Percentiles rank a stretch among this genome's conserved stretches.
Evolutionary conservation across 35 echinoderm and acorn worm genomes (phyloP).

Genomic region (Lytechinus variegatus): DNA sequence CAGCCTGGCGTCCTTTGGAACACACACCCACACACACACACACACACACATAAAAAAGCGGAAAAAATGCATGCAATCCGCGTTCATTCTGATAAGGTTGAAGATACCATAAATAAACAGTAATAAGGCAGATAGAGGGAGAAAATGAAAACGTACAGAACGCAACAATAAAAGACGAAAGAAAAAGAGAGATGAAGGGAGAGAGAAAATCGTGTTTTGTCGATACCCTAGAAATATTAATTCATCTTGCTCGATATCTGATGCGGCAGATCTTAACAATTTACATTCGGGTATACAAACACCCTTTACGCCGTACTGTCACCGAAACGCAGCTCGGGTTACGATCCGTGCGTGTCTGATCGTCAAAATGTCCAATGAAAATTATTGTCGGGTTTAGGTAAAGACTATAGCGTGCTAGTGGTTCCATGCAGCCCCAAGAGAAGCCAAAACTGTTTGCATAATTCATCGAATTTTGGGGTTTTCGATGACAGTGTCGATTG

Average conservation of each 20-base stretch:
- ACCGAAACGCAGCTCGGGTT: neutral
- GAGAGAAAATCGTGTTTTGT: slow-evolving; percentile 25
- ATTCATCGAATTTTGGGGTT: slow-evolving; percentile 37
- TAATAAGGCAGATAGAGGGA: no score
- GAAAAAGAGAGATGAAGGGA: neutral
- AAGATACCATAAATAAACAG: no score
- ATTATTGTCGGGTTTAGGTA: neutral
- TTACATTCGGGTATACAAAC: slow-evolving; percentile 33
- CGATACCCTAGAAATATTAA: slow-evolving; percentile 22
- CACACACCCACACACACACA: no score
- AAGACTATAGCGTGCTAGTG: neutral
- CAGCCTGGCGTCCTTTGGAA: no score
- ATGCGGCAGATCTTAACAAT: slow-evolving; percentile 28
- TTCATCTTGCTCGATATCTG: slow-evolving; percentile 17
- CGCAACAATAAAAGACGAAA: neutral
- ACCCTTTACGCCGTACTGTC: neutral
- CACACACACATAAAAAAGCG: no score
- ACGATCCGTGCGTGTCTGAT: neutral
- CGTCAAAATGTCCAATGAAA: neutral
- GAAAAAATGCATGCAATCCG: no score
- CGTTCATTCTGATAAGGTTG: no score
- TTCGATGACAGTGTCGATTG: slow-evolving; percentile 20
- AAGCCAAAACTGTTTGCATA: slow-evolving; percentile 39
- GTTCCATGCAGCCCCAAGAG: neutral
- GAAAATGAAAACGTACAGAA: neutral